Evolutionary conservation across 2,888 invertebrate species (phyloP).

Genomic region (Meandrusa payeni): DNA sequence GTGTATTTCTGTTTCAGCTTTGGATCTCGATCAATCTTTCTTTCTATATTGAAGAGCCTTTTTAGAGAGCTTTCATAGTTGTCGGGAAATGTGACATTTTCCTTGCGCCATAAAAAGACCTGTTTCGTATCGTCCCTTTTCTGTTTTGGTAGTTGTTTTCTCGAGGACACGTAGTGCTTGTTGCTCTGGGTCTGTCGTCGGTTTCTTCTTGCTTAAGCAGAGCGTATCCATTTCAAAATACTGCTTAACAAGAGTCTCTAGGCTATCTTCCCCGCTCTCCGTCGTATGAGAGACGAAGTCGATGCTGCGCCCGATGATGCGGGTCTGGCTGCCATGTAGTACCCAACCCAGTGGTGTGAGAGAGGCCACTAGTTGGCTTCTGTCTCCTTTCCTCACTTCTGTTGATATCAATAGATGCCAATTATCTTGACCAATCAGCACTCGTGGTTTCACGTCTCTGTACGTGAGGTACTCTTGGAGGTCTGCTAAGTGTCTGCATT

Average conservation of each 20-base stretch:
- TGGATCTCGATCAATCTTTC: conserved; percentile 3
- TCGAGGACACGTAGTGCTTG: not conserved
- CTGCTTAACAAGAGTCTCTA: not conserved
- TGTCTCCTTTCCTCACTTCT: conserved; percentile 5
- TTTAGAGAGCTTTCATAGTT: conserved; percentile 10
- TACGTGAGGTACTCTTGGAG: conserved; percentile 1
- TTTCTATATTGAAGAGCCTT: conserved; percentile 2
- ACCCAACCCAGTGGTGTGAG: conserved; percentile 25
- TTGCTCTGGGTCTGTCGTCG: conserved; percentile 13
- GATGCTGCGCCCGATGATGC: too few relatives aligned
- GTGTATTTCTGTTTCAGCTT: conserved; percentile 13
- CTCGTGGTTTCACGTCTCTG: not conserved
- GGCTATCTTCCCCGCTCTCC: not conserved
- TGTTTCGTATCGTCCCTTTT: conserved; percentile 8
- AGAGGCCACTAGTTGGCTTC: conserved; percentile 23
- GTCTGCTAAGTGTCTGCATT: conserved; percentile 1
- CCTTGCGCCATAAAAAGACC: conserved; percentile 12
- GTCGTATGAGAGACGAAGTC: not conserved
- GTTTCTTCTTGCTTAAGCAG: not conserved
- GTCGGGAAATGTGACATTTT: conserved; percentile 2
- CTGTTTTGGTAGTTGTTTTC: not conserved
- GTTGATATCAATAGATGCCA: conserved; percentile 21
- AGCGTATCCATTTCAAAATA: not conserved
- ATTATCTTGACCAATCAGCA: conserved; percentile 24
- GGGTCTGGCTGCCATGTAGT: conserved; percentile 11